These are phyloP conservation scores for Rutpela maculata DNA, from an alignment of 2,888 invertebrate species.

Conservation along the genomic window DNA sequence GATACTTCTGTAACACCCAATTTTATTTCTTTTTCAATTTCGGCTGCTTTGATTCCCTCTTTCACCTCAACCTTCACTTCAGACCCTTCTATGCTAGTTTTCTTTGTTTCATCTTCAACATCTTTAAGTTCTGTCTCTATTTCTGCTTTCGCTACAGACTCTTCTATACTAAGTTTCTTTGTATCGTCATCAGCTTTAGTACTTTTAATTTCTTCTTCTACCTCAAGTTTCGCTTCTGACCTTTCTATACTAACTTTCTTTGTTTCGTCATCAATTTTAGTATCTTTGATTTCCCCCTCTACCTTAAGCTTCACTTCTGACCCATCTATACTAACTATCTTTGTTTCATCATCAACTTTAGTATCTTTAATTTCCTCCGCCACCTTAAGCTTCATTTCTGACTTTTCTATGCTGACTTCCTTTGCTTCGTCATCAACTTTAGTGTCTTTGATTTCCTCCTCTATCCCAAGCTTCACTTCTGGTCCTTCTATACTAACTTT, in stretches of 20 bases:
- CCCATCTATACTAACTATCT: background rate
- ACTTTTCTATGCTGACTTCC: background rate
- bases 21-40: background rate
- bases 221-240: background rate
- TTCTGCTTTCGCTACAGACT: background rate
- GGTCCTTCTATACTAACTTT: background rate
- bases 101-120: background rate
- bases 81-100: background rate
- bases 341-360: background rate
- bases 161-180: slow-evolving; percentile 3
- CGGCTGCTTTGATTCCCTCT: background rate
- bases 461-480: too few relatives aligned
- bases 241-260: too few relatives aligned
- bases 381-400: background rate
- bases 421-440: background rate
- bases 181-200: background rate
- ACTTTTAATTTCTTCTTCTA: slow-evolving; percentile 4
- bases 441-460: background rate
- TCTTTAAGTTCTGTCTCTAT: background rate
- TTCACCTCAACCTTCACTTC: background rate
- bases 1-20: background rate
- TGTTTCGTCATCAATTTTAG: too few relatives aligned
- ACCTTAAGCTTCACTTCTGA: background rate
- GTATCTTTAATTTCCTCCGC: background rate
- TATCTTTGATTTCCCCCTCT: too few relatives aligned